These are phyloP conservation scores for Pithys albifrons DNA, from an alignment of 2,113 vertebrate genomes.

Conservation along the genomic window DNA sequence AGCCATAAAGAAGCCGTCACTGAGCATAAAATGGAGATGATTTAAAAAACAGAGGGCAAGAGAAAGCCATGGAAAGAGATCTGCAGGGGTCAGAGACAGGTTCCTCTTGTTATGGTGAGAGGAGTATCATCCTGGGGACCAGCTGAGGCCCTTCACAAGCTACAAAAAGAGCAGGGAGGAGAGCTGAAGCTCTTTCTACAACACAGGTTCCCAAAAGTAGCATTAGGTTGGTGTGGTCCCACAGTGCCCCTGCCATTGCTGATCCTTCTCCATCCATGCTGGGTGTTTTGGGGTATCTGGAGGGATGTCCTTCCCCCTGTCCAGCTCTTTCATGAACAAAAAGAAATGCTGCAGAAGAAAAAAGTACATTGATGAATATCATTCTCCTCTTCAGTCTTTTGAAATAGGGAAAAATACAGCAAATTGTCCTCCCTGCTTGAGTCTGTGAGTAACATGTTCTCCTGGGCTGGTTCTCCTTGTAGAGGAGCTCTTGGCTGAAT, in stretches of 20 bases:
- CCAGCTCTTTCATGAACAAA: background rate
- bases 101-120: background rate
- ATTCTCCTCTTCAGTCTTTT: background rate
- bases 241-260: background rate
- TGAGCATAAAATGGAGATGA: background rate
- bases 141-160: background rate
- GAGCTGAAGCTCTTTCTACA: background rate
- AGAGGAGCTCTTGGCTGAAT: background rate
- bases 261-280: background rate
- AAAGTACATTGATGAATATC: background rate
- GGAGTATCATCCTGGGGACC: background rate
- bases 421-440: background rate
- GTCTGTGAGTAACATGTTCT: background rate
- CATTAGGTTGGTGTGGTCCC: background rate
- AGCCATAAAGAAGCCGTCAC: background rate
- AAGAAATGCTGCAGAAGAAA: background rate
- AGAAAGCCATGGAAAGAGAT: background rate
- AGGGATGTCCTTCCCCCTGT: rapidly evolving
- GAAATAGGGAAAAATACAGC: background rate
- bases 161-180: background rate
- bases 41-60: background rate
- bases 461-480: background rate
- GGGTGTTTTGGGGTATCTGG: background rate
- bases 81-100: background rate
- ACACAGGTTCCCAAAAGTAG: background rate